Evolutionary conservation across 2,113 vertebrate species (phyloP).

Genomic region (Formicarius rufipectus): DNA sequence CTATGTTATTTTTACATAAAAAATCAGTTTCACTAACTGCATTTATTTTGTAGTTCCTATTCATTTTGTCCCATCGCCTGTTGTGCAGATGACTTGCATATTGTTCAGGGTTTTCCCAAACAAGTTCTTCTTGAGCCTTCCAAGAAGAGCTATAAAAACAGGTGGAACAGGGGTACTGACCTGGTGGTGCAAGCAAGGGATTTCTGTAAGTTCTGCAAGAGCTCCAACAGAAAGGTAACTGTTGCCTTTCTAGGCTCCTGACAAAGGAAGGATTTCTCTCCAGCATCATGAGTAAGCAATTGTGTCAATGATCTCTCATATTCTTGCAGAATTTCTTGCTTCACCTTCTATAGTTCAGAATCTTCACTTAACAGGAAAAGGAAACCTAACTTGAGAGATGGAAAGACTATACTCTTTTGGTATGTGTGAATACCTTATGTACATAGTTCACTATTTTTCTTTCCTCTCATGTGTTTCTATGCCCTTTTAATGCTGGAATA

Average conservation of each 20-base stretch:
- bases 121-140: background rate
- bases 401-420: background rate
- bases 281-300: background rate
- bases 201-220: background rate
- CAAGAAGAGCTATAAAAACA: background rate
- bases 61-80: background rate
- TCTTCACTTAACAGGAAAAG: background rate
- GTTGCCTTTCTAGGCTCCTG: background rate
- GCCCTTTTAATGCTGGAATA: background rate
- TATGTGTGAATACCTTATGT: accelerated
- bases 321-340: background rate
- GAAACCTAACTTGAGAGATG: background rate
- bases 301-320: background rate
- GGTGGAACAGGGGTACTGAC: background rate
- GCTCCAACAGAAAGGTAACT: background rate
- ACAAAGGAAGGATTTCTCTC: background rate
- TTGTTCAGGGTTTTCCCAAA: background rate
- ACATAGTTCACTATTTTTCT: background rate
- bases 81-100: background rate
- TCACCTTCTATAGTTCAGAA: background rate
- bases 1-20: accelerated
- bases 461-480: background rate
- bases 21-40: background rate
- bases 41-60: background rate
- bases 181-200: accelerated